Evolutionary conservation across 2,797 vertebrate species (phyloP), one percentile per base, ranked within the genome.

Genomic region (Melanotaenia parkinsoni): DNA sequence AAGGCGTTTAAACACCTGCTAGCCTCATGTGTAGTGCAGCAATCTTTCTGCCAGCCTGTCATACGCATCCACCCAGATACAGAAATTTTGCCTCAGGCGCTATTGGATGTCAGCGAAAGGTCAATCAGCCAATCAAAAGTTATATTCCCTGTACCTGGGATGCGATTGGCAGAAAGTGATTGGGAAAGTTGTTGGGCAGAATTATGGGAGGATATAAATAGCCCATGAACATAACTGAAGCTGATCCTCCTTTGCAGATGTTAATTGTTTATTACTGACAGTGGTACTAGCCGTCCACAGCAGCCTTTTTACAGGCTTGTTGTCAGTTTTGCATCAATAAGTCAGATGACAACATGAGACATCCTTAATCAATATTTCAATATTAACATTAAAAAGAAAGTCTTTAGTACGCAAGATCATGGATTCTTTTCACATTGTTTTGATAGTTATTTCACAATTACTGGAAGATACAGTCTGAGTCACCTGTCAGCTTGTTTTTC

Each of bases 1-100:
- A 72, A 85, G 83, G 82, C 79, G 74, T 87, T 83, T 73, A 67
- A 86, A 85, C 90, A 92, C 92, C 89, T 94, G 92, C 76, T 77
- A 2, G 74, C 81, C 88, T 90, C 80, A 70, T 88, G 91, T 71
- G 74, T 69, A 64, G 70, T 38, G 66, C 74, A 67, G 54, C 71
- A 24, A 64, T 85, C 76, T 74, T 64, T 70, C 87, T 81, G 68
- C 59, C 68, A 14, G 56, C 57, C 73, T 82, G 85, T 82, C 88
- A 89, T 83, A 80, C 37, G 37, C 58, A 68, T 61, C 61, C 56
- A 16, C 68, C 50, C 33, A 10, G 54, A 74, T 76, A 78, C 80
- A 74, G 54, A 79, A 63, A 75, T 26, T 58, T 67, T 24, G 58
- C 74, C 80, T 70, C 72, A 70, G 81, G 80, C 76, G 73, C 74